phyloP scores from a whole-genome alignment of 1,140 invertebrate species.

The Diabrotica virgifera region DNA sequence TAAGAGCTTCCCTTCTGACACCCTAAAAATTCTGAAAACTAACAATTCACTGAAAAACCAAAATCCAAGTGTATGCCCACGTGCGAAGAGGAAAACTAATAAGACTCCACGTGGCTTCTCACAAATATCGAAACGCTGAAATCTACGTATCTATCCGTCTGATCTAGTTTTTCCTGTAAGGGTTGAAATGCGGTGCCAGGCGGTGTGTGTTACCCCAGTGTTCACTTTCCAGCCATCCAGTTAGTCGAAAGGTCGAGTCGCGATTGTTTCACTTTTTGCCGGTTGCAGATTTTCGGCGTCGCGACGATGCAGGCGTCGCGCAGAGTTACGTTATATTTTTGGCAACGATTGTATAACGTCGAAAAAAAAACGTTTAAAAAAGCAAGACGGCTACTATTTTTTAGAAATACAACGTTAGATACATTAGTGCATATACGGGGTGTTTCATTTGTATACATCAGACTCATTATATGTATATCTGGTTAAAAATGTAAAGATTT shows the following conservation, averaged over 20 bases:
- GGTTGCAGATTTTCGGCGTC: conserved; percentile 20
- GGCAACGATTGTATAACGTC: not conserved
- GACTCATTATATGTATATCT: too few relatives aligned
- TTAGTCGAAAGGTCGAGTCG: conserved; percentile 27
- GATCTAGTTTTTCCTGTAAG: not conserved
- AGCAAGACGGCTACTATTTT: too few relatives aligned
- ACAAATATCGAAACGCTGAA: not conserved
- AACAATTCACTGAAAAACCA: conserved; percentile 10
- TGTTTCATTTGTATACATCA: too few relatives aligned
- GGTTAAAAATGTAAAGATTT: too few relatives aligned
- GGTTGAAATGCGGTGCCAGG: conserved; percentile 35
- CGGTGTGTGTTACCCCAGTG: conserved; percentile 31
- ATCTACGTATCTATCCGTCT: not conserved
- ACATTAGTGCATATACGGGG: too few relatives aligned
- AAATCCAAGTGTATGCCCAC: conserved; percentile 8
- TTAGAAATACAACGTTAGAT: too few relatives aligned
- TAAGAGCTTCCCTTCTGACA: conserved; percentile 14
- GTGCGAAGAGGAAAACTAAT: conserved; percentile 23
- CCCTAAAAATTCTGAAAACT: conserved; percentile 6
- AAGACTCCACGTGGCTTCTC: conserved; percentile 17
- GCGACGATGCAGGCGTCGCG: conserved; percentile 24
- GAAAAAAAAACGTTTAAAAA: too few relatives aligned
- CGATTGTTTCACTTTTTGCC: not conserved
- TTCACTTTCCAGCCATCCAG: conserved; percentile 42
- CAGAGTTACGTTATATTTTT: not conserved